A percentile compares a stretch with the other conserved stretches of the same genome.
These are phyloP conservation scores for Slavum lentiscoides DNA, from an alignment of 2,888 invertebrate genomes.

Conservation along the genomic window DNA sequence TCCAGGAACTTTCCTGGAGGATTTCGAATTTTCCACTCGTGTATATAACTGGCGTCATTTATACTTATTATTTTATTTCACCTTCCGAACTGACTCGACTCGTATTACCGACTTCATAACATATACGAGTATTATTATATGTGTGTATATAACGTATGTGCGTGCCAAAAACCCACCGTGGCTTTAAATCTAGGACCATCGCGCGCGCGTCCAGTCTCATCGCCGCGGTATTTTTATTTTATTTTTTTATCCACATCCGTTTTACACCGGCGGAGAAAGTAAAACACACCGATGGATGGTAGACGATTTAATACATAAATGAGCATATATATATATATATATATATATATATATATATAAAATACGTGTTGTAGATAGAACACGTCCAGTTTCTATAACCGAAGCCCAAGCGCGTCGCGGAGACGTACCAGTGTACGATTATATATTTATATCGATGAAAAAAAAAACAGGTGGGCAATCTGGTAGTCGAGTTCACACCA, in stretches of 20 bases:
- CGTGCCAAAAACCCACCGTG: neutral
- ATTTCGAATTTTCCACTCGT: too few relatives aligned
- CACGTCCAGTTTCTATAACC: conserved; percentile 33
- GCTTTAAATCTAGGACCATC: conserved; percentile 25
- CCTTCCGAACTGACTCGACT: too few relatives aligned
- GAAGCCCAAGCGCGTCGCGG: neutral
- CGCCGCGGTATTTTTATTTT: neutral
- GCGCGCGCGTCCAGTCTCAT: conserved; percentile 14
- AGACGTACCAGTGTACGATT: neutral
- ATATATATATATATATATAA: too few relatives aligned
- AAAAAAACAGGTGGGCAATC: neutral
- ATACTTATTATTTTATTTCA: too few relatives aligned
- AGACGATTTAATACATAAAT: neutral
- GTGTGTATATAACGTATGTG: neutral
- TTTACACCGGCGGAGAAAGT: conserved; percentile 45
- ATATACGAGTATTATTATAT: too few relatives aligned
- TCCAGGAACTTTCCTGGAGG: too few relatives aligned
- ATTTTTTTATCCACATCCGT: conserved; percentile 38
- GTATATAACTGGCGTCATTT: too few relatives aligned
- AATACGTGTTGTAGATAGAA: neutral
- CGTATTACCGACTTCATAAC: too few relatives aligned
- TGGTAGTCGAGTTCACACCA: neutral
- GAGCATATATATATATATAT: too few relatives aligned
- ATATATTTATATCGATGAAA: neutral
- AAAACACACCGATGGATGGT: conserved; percentile 30